Evolutionary conservation across 2,113 vertebrate genomes (phyloP), one percentile per base, ranked within the genome.

Genomic region (Bungarus multicinctus): DNA sequence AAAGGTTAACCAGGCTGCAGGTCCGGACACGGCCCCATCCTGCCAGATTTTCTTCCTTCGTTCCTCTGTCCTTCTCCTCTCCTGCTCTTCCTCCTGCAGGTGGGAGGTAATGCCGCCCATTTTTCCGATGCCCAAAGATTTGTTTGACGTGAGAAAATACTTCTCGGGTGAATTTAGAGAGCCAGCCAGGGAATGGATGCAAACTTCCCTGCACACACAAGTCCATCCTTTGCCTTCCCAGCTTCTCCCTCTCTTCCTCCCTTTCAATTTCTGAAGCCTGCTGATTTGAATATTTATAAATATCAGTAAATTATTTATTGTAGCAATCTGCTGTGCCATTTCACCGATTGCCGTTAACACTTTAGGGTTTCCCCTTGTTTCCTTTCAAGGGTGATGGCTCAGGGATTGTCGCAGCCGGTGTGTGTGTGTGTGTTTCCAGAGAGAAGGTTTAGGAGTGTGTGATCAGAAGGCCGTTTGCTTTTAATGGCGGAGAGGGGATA

Each of bases 261-360:
- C 97, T 96, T 97, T 97, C 97, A 97, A 97, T 98, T 98, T 98
- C 98, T 97, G 97, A 98, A 98, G 98, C 97, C 93, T 96, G 98
- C 99, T 98, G 98, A 99, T 98, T 99, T 99, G 99, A 99, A 99
- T 99, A 99, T 99, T 99, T 99, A 99, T 99, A 99, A 99, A 99
- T 99, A 98, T 98, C 98, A 98, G 99, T 99, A 99, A 99, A 99
- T 99, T 99, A 99, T 99, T 99, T 99, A 99, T 99, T 98, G 98
- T 99, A 98, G 99, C 99, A 99, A 99, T 99, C 99, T 99, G 99
- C 98, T 99, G 98, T 98, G 98, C 98, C 97, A 97, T 98, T 98
- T 97, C 97, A 97, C 97, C 98, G 96, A 97, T 98, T 87, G 88
- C 97, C 94, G 97, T 98, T 98, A 98, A 98, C 98, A 97, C 98